Percentiles rank a stretch among this genome's conserved stretches.
Conservation (phyloP, 2,888 invertebrate species). For the Ichneumoninae sp. region DNA sequence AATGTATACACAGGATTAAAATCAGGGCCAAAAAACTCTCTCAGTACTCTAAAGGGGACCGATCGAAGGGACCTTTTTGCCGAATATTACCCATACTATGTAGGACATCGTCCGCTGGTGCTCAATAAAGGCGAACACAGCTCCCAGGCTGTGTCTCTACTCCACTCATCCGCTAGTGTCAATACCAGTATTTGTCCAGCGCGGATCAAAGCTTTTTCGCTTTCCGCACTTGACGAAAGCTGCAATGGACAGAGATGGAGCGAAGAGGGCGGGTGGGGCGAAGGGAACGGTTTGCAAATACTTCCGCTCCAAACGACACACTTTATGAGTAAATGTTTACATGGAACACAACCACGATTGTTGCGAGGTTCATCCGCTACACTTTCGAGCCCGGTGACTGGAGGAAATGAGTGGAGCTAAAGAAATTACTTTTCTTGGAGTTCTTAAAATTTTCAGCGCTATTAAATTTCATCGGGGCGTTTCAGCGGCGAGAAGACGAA, state of each 20-base stretch:
- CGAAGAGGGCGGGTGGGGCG: background rate
- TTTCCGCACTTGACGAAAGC: background rate
- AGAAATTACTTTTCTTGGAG: background rate
- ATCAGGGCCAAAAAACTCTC: background rate
- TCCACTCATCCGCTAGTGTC: background rate
- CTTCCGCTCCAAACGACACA: background rate
- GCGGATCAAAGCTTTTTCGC: conserved; percentile 23
- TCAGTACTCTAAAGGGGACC: background rate
- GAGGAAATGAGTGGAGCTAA: background rate
- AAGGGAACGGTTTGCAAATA: conserved; percentile 1
- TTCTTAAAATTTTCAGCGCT: background rate
- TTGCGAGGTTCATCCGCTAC: background rate
- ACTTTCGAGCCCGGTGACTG: background rate
- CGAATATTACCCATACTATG: background rate
- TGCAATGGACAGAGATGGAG: background rate
- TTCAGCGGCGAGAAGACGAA: conserved; percentile 7
- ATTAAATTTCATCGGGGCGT: background rate
- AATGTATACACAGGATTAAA: too few species aligned
- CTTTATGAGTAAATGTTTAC: background rate
- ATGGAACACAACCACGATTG: background rate
- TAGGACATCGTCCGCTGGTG: background rate
- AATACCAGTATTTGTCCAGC: conserved; percentile 32
- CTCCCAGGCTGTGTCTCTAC: background rate
- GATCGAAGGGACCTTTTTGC: background rate
- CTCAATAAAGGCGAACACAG: conserved; percentile 13